Percentiles rank a stretch among this genome's conserved stretches.
phyloP scores from a whole-genome alignment of 2,888 invertebrate genomes.

The Euplagia quadripunctaria region DNA sequence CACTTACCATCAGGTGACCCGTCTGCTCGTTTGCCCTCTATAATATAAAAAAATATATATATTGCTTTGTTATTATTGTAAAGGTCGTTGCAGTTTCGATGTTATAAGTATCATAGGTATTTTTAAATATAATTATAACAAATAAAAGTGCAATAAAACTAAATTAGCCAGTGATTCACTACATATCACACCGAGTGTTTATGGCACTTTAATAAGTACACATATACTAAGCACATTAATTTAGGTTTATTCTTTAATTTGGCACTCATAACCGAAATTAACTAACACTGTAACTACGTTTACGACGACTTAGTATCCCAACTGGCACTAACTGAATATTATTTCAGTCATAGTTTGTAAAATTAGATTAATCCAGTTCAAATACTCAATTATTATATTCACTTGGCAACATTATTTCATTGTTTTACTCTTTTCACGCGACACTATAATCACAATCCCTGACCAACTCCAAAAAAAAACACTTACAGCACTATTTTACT shows the following conservation, averaged over 20 bases:
- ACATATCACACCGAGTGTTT: neutral
- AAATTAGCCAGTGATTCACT: neutral
- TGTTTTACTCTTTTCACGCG: neutral
- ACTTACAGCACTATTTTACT: constrained; percentile 9
- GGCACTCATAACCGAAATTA: neutral
- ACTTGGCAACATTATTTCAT: neutral
- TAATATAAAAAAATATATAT: no score
- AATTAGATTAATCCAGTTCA: neutral
- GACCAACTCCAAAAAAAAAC: constrained; percentile 4
- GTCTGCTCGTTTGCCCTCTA: no score
- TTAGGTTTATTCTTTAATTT: neutral
- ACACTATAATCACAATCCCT: neutral
- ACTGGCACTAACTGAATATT: neutral
- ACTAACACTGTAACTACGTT: neutral
- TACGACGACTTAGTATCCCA: neutral
- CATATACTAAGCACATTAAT: neutral
- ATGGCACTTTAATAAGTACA: neutral
- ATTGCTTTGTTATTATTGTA: no score
- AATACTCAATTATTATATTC: neutral
- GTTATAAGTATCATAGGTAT: no score
- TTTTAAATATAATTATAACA: neutral
- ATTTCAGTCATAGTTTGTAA: neutral
- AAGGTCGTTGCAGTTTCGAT: no score
- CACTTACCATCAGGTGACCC: no score
- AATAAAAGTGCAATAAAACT: neutral